Percentiles rank a stretch among this genome's conserved stretches.
These are phyloP conservation scores for Hipposideros larvatus DNA, from an alignment of 2,797 vertebrate genomes.

Conservation along the genomic window DNA sequence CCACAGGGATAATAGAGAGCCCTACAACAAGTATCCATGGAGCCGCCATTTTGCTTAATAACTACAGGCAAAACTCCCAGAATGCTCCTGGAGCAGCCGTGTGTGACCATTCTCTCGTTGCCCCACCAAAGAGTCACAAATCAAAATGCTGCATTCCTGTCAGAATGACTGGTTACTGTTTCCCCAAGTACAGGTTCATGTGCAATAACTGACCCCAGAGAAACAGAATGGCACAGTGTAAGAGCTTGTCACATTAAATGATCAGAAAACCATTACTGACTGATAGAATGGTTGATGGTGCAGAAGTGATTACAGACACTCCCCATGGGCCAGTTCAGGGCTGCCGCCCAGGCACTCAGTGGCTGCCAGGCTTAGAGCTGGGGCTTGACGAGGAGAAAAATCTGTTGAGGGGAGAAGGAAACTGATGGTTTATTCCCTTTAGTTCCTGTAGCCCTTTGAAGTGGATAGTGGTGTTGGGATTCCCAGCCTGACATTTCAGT, in stretches of 20 bases:
- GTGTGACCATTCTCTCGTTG: neutral
- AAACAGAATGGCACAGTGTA: constrained; percentile 14
- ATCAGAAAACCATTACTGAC: constrained; percentile 68
- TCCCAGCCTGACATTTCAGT: constrained; percentile 16
- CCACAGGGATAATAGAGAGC: neutral
- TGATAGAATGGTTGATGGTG: constrained; percentile 22
- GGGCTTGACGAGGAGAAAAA: neutral
- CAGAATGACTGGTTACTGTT: constrained; percentile 66
- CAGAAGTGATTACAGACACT: constrained; percentile 51
- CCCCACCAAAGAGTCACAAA: neutral
- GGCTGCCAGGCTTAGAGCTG: neutral
- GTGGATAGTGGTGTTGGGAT: neutral
- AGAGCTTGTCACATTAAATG: constrained; percentile 68
- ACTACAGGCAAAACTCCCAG: constrained; percentile 47
- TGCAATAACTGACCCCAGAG: constrained; percentile 72
- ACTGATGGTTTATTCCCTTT: neutral
- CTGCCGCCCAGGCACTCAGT: neutral
- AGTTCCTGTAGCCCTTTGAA: neutral
- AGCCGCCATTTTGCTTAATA: constrained; percentile 5
- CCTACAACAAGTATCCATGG: neutral
- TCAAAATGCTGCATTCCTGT: constrained; percentile 58
- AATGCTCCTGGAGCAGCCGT: neutral
- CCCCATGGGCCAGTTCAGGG: neutral
- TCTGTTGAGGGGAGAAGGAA: neutral
- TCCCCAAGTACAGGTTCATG: constrained; percentile 67